Base-by-base conservation (phyloP, 1,140 invertebrate genomes). In the Drosophila quadrilineata region DNA sequence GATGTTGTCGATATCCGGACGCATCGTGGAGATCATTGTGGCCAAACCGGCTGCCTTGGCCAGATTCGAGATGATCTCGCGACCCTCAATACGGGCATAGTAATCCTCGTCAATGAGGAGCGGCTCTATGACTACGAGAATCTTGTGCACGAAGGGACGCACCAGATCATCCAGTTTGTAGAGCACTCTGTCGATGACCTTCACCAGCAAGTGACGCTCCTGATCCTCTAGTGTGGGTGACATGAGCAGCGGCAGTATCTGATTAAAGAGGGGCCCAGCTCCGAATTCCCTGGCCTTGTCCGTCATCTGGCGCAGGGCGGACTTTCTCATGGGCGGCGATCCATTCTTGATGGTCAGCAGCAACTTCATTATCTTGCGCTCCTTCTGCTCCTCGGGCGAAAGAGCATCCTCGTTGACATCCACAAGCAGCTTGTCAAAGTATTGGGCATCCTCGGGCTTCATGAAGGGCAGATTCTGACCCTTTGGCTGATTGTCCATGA, bases 21-120 rank as follows among this genome's bases (percentile, higher is more conserved):
- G 93, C 99, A 99, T 99, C 0, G 98, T 99, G 0, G 98, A 99
- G 80, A 99, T 99, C 99, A 99, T 99, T 5, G 99, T 99, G 0
- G 99, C 99, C 19, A 99, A 91, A 59, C 99, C 99, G n/a, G 99
- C 99, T 12, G 99, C 99, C 91, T 99, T 99, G 0, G 99, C 98
- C 75, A 99, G 92, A 92, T 99, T 99, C 0, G 98, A 99, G 84
- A 99, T 99, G 65, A 99, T 99, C 91, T 99, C 99, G 89, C 99
- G 93, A 49, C 98, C 98, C 91, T 99, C 99, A 3, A 99, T 98
- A 89, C 99, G 95, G 31, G 99, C 98, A 91, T 99, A 99, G 90
- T 99, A 99, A 91, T 99, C 99, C 93, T 99, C 99, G 90, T 99
- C 99, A 90, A 99, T 99, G 3, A 99, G 91, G 24, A 99, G 91